These are phyloP conservation scores for Zaprionus obscuricornis DNA, from an alignment of 2,888 invertebrate genomes.

Conservation along the genomic window DNA sequence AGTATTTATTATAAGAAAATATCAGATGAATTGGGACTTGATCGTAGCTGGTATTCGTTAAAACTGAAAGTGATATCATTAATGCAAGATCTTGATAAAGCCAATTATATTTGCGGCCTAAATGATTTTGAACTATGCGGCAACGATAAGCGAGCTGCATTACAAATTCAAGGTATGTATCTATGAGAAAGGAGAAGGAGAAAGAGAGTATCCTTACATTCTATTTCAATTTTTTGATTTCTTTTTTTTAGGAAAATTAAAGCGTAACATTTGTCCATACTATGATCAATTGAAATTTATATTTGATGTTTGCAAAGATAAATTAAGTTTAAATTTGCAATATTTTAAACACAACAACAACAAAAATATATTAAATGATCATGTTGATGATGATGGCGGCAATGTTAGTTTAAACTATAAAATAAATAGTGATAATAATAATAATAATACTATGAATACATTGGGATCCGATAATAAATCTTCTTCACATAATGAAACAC, in stretches of 20 bases:
- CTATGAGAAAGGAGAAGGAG: too few relatives aligned
- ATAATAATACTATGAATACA: too few relatives aligned
- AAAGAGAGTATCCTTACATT: neutral
- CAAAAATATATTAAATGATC: neutral
- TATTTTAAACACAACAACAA: neutral
- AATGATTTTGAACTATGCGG: too few relatives aligned
- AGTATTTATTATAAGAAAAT: neutral
- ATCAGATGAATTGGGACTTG: neutral
- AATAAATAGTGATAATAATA: too few relatives aligned
- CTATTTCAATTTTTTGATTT: neutral
- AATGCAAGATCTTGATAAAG: neutral
- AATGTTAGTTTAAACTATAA: too few relatives aligned
- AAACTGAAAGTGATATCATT: neutral
- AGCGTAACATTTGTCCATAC: neutral
- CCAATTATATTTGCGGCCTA: too few relatives aligned
- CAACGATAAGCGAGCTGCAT: too few relatives aligned
- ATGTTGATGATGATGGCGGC: too few relatives aligned
- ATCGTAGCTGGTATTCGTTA: neutral
- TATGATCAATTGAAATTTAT: neutral
- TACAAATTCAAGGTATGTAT: too few relatives aligned
- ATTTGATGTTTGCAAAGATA: neutral
- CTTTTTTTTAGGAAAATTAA: neutral
- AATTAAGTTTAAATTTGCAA: too few relatives aligned
- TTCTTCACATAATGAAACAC: too few relatives aligned
- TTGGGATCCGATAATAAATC: too few relatives aligned